Conservation (phyloP, 2,113 vertebrate genomes). For the Natator depressus region DNA sequence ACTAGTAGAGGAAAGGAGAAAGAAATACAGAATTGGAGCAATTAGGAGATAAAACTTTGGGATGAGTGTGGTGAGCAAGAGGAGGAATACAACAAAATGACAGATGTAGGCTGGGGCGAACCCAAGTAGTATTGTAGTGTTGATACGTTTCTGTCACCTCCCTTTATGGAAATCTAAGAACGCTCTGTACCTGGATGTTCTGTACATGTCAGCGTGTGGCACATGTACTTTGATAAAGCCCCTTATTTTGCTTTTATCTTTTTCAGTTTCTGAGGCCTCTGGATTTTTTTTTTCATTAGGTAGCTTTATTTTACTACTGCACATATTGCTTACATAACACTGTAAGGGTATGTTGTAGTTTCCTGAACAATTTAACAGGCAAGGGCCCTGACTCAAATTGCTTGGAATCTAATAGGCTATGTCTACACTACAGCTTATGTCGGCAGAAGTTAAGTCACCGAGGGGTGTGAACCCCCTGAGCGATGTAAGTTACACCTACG, state of each 20-base stretch:
- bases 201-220: neutral
- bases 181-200: neutral
- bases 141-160: neutral
- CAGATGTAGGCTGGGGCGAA: neutral
- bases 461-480: too few relatives aligned
- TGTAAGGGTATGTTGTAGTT: neutral
- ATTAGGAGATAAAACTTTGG: neutral
- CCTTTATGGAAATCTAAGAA: neutral
- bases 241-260: neutral
- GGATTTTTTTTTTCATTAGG: accelerated
- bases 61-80: neutral
- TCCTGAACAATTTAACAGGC: neutral
- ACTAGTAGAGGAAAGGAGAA: neutral
- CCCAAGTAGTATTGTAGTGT: accelerated
- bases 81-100: neutral
- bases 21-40: neutral
- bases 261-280: neutral
- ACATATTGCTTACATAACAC: neutral
- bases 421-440: too few relatives aligned
- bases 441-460: too few relatives aligned
- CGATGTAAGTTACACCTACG: too few relatives aligned
- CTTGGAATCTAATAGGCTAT: neutral
- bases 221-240: neutral
- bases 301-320: neutral
- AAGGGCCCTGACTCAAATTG: neutral